Conservation (phyloP, 2,113 vertebrate species). For the Heliornis fulica region DNA sequence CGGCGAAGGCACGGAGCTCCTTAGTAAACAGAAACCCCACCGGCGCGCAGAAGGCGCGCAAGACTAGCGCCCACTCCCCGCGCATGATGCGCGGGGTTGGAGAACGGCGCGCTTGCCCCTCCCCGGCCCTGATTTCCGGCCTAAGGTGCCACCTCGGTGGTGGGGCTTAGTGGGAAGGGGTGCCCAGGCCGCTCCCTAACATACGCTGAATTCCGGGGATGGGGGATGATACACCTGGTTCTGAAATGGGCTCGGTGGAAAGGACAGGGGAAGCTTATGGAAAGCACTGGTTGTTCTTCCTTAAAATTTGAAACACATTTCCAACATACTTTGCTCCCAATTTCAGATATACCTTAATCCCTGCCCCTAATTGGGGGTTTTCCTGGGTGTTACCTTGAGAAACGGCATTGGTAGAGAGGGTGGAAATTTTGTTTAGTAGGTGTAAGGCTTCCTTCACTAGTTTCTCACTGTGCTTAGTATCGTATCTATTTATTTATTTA, state of each 20-base stretch:
- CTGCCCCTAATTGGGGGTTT: rapidly evolving
- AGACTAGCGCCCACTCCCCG: too few species aligned
- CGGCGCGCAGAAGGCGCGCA: background rate
- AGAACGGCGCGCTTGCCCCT: rapidly evolving
- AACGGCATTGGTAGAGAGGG: background rate
- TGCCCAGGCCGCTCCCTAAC: background rate
- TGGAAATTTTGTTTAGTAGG: background rate
- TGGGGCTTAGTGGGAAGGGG: background rate
- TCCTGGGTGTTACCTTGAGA: background rate
- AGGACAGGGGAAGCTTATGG: background rate
- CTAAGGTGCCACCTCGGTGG: rapidly evolving
- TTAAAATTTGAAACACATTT: background rate
- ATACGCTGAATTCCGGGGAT: background rate
- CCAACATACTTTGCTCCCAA: background rate
- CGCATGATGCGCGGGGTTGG: background rate
- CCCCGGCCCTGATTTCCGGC: rapidly evolving
- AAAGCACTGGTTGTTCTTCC: background rate
- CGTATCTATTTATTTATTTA: background rate
- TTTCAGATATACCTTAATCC: background rate
- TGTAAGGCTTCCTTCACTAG: background rate
- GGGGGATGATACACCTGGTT: background rate
- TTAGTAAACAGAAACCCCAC: rapidly evolving
- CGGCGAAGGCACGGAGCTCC: background rate
- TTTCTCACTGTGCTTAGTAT: background rate
- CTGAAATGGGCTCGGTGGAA: background rate